Evolutionary conservation across 1,140 invertebrate genomes (phyloP).

Genomic region (Scaptomyza hsui): DNA sequence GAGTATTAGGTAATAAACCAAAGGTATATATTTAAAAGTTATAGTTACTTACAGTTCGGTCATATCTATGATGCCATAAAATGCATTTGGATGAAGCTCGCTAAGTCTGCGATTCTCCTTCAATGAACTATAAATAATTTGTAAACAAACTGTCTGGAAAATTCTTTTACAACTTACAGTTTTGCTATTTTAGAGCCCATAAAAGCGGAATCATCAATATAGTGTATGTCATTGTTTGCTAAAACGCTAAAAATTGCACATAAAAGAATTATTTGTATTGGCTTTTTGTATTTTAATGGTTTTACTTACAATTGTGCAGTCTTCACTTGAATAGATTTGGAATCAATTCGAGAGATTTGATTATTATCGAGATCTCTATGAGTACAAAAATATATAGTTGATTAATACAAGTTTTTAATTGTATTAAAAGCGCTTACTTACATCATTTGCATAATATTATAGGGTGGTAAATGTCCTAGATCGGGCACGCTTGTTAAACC

Average conservation of each 20-base stretch:
- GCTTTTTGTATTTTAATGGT: neutral
- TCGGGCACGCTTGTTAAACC: constrained; percentile 85
- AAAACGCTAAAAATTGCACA: constrained; percentile 84
- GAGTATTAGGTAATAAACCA: no score
- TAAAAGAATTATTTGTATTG: neutral
- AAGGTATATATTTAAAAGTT: no score
- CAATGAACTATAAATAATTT: constrained; percentile 86
- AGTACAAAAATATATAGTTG: constrained; percentile 8
- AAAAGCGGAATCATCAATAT: constrained; percentile 87
- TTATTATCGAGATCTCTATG: constrained; percentile 86
- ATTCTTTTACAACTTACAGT: constrained; percentile 85
- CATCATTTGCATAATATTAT: constrained; percentile 86
- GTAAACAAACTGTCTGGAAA: no score
- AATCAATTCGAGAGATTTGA: constrained; percentile 85
- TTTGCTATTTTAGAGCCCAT: constrained; percentile 87
- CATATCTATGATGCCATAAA: constrained; percentile 86
- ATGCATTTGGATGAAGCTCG: constrained; percentile 87
- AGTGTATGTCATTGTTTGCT: constrained; percentile 87
- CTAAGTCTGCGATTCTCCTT: constrained; percentile 87
- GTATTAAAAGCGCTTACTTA: constrained; percentile 79
- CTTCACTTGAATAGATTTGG: constrained; percentile 85
- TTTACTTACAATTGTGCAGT: constrained; percentile 86
- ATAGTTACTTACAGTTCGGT: constrained; percentile 86
- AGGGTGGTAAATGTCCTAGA: constrained; percentile 83
- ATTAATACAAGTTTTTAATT: neutral